A percentile compares a stretch with the other conserved stretches of the same genome.
These are phyloP conservation scores for Brachypodius melanocephalos DNA, from an alignment of 2,113 vertebrate species.

Conservation along the genomic window DNA sequence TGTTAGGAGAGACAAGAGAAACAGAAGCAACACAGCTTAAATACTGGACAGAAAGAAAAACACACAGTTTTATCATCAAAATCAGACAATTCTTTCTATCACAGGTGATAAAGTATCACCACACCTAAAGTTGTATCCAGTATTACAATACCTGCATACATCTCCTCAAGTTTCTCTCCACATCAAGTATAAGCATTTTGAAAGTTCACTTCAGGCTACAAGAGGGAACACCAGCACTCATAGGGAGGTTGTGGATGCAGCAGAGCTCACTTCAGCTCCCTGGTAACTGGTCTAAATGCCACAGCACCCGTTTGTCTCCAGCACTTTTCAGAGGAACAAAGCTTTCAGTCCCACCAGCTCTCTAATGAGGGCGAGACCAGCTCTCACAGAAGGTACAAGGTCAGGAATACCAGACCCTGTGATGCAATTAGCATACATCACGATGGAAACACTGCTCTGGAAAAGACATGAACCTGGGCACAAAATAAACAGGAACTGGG, in stretches of 20 bases:
- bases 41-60: background rate
- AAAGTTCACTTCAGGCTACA: background rate
- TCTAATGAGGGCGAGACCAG: background rate
- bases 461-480: background rate
- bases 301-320: background rate
- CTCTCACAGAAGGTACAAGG: background rate
- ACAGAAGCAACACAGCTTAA: background rate
- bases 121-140: background rate
- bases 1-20: constrained; percentile 52
- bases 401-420: background rate
- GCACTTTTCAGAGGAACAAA: background rate
- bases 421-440: background rate
- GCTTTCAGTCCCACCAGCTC: background rate
- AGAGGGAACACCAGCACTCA: background rate
- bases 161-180: background rate
- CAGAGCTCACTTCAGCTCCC: background rate
- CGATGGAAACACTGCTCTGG: background rate
- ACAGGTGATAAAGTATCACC: background rate
- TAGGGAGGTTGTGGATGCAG: background rate
- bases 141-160: background rate
- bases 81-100: background rate
- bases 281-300: background rate
- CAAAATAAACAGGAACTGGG: background rate
- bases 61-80: background rate
- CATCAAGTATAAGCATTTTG: background rate